phyloP scores from a whole-genome alignment of 2,113 vertebrate species.

The Shinisaurus crocodilurus region DNA sequence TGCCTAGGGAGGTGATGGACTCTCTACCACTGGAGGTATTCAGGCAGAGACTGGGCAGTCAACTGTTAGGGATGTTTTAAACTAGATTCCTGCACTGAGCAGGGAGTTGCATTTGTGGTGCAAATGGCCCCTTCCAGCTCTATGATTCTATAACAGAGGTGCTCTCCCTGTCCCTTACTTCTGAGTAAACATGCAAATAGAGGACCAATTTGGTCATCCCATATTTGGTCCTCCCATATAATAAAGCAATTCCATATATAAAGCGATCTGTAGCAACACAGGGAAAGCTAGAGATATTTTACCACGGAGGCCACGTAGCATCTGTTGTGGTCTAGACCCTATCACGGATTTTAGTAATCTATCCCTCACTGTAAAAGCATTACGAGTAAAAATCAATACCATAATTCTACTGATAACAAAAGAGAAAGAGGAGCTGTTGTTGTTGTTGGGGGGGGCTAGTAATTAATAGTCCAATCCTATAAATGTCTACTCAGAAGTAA shows the following conservation, averaged over 20 bases:
- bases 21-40: too few relatives aligned
- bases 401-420: not conserved
- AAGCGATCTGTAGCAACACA: not conserved
- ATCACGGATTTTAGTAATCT: not conserved
- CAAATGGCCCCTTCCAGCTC: too few relatives aligned
- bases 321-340: not conserved
- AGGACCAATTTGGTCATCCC: not conserved
- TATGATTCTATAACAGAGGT: too few relatives aligned
- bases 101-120: too few relatives aligned
- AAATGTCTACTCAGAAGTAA: not conserved
- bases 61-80: too few relatives aligned
- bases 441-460: too few relatives aligned
- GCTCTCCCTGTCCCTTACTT: too few relatives aligned
- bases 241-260: not conserved
- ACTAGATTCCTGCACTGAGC: too few relatives aligned
- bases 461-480: not conserved
- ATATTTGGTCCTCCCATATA: not conserved
- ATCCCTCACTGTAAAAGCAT: not conserved
- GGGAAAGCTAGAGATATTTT: not conserved
- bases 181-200: not conserved
- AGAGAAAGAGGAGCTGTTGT: not conserved
- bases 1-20: too few relatives aligned
- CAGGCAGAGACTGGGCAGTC: too few relatives aligned
- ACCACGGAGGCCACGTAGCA: not conserved
- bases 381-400: slow-evolving; percentile 12